Conservation (phyloP, 2,797 vertebrate species). For the Podarcis siculus region DNA sequence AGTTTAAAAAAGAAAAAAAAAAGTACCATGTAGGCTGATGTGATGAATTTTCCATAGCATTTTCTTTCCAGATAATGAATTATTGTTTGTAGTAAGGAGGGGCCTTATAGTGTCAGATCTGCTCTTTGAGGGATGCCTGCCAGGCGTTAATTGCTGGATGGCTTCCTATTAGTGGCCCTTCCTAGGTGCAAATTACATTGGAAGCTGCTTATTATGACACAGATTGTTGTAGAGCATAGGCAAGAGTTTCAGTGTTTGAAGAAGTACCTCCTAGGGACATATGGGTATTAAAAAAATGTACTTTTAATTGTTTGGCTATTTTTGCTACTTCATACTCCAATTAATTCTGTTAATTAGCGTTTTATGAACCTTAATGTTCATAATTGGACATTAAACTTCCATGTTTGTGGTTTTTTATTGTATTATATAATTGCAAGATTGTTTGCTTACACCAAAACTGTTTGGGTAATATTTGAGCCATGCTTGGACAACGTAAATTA, state of each 20-base stretch:
- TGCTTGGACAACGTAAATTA: background rate
- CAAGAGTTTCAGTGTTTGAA: slow-evolving; percentile 38
- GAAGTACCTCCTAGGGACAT: slow-evolving; percentile 32
- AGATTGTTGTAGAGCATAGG: background rate
- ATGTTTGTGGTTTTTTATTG: slow-evolving; percentile 2
- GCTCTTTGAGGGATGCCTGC: background rate
- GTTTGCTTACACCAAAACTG: background rate
- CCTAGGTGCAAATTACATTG: slow-evolving; percentile 52
- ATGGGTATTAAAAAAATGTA: slow-evolving; percentile 25
- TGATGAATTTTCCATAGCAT: slow-evolving; percentile 2
- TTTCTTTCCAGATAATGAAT: slow-evolving; percentile 31
- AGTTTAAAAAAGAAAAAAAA: background rate
- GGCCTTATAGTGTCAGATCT: slow-evolving; percentile 42
- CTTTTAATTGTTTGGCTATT: slow-evolving; percentile 39
- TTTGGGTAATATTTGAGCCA: background rate
- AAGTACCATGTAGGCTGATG: background rate
- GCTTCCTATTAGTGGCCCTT: slow-evolving; percentile 43
- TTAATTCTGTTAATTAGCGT: background rate
- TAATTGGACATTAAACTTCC: background rate
- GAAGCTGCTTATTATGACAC: slow-evolving; percentile 1
- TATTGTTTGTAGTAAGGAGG: slow-evolving; percentile 20
- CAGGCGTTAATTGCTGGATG: slow-evolving; percentile 57
- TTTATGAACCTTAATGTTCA: slow-evolving; percentile 22
- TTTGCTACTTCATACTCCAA: slow-evolving; percentile 29
- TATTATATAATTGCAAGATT: background rate